Evolutionary conservation across 1,140 invertebrate genomes (phyloP), one percentile per base, ranked within the genome.

Genomic region (Sarcophaga bullata): DNA sequence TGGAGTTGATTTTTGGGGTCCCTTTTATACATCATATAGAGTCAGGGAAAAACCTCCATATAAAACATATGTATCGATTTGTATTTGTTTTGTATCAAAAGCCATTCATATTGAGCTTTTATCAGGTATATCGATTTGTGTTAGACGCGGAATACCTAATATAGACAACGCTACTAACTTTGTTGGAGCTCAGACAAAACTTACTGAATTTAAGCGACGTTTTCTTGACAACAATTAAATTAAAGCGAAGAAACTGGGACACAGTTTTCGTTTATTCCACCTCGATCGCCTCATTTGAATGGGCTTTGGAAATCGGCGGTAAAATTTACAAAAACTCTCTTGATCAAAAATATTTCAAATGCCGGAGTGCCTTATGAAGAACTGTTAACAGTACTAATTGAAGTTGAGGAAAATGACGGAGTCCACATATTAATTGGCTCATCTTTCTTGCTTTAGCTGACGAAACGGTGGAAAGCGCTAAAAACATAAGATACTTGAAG

Each of bases 141-240:
- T 50, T 13, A 58, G 85, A 17, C 81, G 85, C 54, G 86, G 85
- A 0, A 54, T 85, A 2, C 82, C 80, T 4, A 48, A 80, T 1
- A 81, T 90, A 6, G 89, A 91, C 62, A 87, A 87, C 78, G 89
- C 85, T 0, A 90, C 88, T 0, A 91, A 88, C 81, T 89, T 90
- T 80, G 81, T 85, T 1, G 85, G 87, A 8, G 86, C 87, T 0
- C 6, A 13, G 6, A 78, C n/a, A n/a, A n/a, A n/a, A n/a, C n/a
- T n/a, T n/a, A n/a, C n/a, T n/a, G n/a, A n/a, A n/a, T n/a, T n/a
- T 6, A 52, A 54, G 10, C 17, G 54, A 11, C 6, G 17, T 8
- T 80, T 83, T 72, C 49, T 83, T 11, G 11, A 75, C 13, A 10
- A 80, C 10, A 47, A 72, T 47, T n/a, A 6, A 37, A 47, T 47